These are phyloP conservation scores for Cyprinodon tularosa DNA, from an alignment of 2,113 vertebrate species.

Conservation along the genomic window DNA sequence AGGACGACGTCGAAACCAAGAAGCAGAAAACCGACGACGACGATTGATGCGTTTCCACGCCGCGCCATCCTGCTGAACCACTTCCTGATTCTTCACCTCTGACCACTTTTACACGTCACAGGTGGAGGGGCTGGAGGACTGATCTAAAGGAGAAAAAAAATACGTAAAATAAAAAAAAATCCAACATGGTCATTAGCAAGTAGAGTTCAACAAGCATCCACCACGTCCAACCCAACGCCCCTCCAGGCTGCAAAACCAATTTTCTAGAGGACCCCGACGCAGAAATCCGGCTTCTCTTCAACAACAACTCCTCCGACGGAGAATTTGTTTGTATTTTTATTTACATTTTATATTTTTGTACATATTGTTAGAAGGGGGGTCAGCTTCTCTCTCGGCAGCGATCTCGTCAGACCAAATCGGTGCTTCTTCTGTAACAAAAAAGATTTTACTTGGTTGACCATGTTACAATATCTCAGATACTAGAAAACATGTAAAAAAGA, in stretches of 20 bases:
- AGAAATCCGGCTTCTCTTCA: constrained; percentile 81
- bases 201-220: constrained; percentile 75
- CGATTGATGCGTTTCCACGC: constrained; percentile 82
- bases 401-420: constrained; percentile 89
- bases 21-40: constrained; percentile 96
- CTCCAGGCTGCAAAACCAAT: constrained; percentile 60
- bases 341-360: constrained; percentile 99
- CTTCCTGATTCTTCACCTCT: constrained; percentile 70
- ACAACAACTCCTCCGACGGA: constrained; percentile 86
- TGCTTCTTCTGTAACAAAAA: constrained; percentile 81
- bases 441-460: constrained; percentile 93
- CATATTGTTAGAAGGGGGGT: constrained; percentile 95
- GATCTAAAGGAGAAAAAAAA: constrained; percentile 52
- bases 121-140: constrained; percentile 71
- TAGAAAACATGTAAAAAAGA: constrained; percentile 69
- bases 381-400: constrained; percentile 84
- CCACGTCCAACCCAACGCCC: constrained; percentile 41
- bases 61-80: constrained; percentile 67
- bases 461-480: constrained; percentile 85
- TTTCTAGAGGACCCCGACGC: constrained; percentile 76
- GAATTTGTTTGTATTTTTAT: constrained; percentile 99
- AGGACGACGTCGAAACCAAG: constrained; percentile 93
- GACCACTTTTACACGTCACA: constrained; percentile 50
- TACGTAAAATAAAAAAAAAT: constrained; percentile 39
- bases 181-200: constrained; percentile 88